phyloP scores from a whole-genome alignment of 2,797 vertebrate species.

The Dipus sagitta region DNA sequence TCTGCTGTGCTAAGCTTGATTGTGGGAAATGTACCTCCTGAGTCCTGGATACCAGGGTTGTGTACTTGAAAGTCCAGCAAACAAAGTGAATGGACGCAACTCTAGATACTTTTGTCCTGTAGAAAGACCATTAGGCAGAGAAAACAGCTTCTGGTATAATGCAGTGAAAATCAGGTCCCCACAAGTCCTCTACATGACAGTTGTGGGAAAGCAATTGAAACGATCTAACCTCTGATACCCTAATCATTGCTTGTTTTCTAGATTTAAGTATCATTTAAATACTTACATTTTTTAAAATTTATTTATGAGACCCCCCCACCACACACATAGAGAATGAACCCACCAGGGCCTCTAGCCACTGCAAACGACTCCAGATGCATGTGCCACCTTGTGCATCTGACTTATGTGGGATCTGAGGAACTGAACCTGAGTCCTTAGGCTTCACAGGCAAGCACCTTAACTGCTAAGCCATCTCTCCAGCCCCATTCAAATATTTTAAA shows the following conservation, averaged over 20 bases:
- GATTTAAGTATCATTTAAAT: constrained; percentile 36
- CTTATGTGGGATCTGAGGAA: too few relatives aligned
- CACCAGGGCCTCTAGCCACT: too few relatives aligned
- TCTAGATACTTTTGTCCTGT: constrained; percentile 20
- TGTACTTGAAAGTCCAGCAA: neutral
- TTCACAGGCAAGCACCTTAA: too few relatives aligned
- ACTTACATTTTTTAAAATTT: too few relatives aligned
- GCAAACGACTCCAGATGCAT: too few relatives aligned
- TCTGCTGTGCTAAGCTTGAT: constrained; percentile 50
- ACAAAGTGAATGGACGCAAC: neutral
- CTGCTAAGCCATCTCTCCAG: neutral
- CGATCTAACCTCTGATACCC: constrained; percentile 24
- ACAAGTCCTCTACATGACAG: neutral
- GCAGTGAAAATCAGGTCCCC: neutral
- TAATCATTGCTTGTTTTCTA: neutral
- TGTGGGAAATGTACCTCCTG: constrained; percentile 6
- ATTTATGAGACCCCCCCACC: too few relatives aligned
- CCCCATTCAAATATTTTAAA: neutral
- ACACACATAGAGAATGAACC: too few relatives aligned
- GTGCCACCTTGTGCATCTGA: too few relatives aligned
- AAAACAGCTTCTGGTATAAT: neutral
- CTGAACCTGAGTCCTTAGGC: too few relatives aligned
- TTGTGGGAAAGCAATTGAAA: neutral
- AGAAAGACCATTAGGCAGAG: constrained; percentile 44
- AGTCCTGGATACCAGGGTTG: neutral